phyloP scores from a whole-genome alignment of 2,888 invertebrate species.

The Willowsia nigromaculata region DNA sequence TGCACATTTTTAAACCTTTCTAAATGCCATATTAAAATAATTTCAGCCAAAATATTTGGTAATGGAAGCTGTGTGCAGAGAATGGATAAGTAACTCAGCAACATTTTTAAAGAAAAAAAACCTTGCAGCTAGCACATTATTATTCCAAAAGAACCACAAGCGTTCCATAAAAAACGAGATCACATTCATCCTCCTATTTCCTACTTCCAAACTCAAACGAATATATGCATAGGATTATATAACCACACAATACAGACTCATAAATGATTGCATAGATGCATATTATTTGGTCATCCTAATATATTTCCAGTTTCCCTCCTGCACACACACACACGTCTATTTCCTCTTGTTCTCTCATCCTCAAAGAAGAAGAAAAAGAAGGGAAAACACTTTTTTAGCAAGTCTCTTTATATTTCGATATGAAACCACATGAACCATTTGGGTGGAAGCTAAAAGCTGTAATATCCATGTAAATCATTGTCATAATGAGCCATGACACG shows the following conservation, averaged over 20 bases:
- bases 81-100: neutral
- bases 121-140: conserved; percentile 34
- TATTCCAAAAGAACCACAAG: conserved; percentile 51
- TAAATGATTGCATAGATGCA: neutral
- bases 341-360: neutral
- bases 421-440: conserved; percentile 30
- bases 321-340: neutral
- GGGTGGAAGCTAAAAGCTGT: conserved; percentile 50
- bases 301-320: neutral
- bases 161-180: conserved; percentile 50
- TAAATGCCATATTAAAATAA: too few relatives aligned
- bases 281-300: neutral
- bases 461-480: conserved; percentile 64
- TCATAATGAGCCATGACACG: conserved; percentile 65
- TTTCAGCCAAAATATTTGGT: too few relatives aligned
- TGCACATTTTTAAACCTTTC: too few relatives aligned
- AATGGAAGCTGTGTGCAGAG: neutral
- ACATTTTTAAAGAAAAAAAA: conserved; percentile 29
- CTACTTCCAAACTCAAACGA: neutral
- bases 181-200: conserved; percentile 45
- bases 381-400: neutral
- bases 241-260: neutral
- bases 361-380: neutral
- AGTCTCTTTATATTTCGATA: too few relatives aligned
- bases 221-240: neutral